Conservation (phyloP, 2,113 vertebrate genomes). For the Coptodon rendalli region DNA sequence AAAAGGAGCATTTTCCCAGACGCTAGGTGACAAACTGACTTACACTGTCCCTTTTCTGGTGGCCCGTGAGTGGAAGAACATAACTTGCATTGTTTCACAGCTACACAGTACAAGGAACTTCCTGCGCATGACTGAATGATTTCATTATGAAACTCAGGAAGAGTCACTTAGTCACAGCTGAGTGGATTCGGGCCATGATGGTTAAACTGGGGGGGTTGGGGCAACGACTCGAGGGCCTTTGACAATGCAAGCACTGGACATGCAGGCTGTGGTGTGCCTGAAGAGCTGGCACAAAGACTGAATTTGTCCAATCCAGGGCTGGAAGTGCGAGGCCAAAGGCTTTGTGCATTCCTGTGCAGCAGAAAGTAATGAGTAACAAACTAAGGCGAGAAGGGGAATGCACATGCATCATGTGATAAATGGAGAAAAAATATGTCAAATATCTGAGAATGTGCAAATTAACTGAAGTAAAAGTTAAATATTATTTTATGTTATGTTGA, state of each 20-base stretch:
- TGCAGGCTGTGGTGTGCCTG: slow-evolving; percentile 23
- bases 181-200: slow-evolving; percentile 44
- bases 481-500: neutral
- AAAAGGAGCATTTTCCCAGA: neutral
- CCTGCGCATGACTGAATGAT: slow-evolving; percentile 63
- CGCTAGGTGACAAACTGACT: slow-evolving; percentile 12
- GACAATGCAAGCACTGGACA: slow-evolving; percentile 3
- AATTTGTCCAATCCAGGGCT: slow-evolving; percentile 24
- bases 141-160: slow-evolving; percentile 65
- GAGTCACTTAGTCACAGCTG: slow-evolving; percentile 68
- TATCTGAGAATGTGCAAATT: neutral
- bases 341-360: slow-evolving; percentile 25
- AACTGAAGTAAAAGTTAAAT: neutral
- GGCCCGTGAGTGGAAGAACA: slow-evolving; percentile 10
- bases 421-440: neutral
- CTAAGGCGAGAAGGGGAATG: neutral
- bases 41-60: neutral
- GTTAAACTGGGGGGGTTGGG: slow-evolving; percentile 36
- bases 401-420: neutral
- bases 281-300: slow-evolving; percentile 43
- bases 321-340: slow-evolving; percentile 14
- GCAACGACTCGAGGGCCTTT: slow-evolving; percentile 30
- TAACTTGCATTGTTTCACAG: slow-evolving; percentile 58
- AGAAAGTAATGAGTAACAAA: slow-evolving; percentile 24
- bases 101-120: slow-evolving; percentile 43